These are phyloP conservation scores for Allacma fusca DNA, from an alignment of 2,888 invertebrate genomes.

Conservation along the genomic window DNA sequence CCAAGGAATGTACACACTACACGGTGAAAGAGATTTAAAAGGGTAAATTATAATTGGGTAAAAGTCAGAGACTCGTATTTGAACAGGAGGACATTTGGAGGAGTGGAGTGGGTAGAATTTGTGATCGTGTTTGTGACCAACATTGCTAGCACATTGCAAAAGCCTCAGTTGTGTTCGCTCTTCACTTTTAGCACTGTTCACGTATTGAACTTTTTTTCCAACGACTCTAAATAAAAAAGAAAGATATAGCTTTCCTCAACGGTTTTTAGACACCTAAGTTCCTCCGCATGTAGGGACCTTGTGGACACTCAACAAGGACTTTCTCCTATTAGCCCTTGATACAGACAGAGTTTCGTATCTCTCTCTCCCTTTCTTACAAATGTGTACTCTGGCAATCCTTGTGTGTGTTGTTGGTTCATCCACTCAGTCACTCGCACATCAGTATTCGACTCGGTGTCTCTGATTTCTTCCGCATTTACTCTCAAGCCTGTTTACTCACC, in stretches of 20 bases:
- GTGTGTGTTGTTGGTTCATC: not conserved
- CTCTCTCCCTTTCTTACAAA: not conserved
- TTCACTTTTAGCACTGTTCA: not conserved
- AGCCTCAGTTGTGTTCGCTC: not conserved
- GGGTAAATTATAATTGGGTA: slow-evolving; percentile 29
- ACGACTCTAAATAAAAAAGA: too few species aligned
- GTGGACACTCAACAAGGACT: too few species aligned
- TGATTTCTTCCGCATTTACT: slow-evolving; percentile 58
- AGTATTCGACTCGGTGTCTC: slow-evolving; percentile 53
- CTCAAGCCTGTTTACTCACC: slow-evolving; percentile 34
- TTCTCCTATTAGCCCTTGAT: too few species aligned
- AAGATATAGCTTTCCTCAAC: not conserved
- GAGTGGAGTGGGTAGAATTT: slow-evolving; percentile 19
- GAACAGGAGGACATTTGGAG: slow-evolving; percentile 29
- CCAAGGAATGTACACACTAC: too few species aligned
- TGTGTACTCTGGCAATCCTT: not conserved
- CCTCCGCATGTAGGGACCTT: too few species aligned
- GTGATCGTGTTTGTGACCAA: slow-evolving; percentile 42
- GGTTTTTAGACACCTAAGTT: too few species aligned
- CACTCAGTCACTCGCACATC: slow-evolving; percentile 40
- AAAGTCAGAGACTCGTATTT: slow-evolving; percentile 31
- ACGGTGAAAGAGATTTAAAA: not conserved
- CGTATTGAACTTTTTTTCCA: not conserved
- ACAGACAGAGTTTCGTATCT: not conserved
- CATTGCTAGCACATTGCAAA: slow-evolving; percentile 1